These are phyloP conservation scores for Atlantisia rogersi DNA, from an alignment of 2,113 vertebrate species.

Conservation along the genomic window DNA sequence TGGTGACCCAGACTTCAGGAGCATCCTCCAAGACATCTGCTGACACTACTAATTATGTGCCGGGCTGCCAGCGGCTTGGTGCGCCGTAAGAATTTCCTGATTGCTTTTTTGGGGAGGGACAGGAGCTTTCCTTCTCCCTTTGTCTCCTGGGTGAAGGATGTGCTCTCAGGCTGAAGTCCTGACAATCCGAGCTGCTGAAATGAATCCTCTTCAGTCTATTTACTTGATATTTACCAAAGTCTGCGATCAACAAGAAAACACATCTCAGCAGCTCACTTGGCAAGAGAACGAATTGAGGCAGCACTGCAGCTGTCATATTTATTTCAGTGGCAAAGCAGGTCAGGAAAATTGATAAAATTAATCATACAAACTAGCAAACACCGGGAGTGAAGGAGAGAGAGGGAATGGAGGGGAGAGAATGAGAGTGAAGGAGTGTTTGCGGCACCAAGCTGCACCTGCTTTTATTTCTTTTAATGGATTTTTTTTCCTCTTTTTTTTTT, in stretches of 20 bases:
- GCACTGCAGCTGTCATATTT: slow-evolving; percentile 79
- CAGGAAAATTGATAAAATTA: slow-evolving; percentile 85
- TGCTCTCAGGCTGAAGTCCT: slow-evolving; percentile 51
- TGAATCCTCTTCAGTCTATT: slow-evolving; percentile 75
- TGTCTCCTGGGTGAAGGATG: slow-evolving; percentile 14
- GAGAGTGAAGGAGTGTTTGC: slow-evolving; percentile 72
- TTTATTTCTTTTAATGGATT: slow-evolving; percentile 75
- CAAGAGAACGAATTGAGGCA: slow-evolving; percentile 78
- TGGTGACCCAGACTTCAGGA: background rate
- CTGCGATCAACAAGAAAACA: slow-evolving; percentile 75
- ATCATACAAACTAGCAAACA: slow-evolving; percentile 83
- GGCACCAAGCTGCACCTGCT: slow-evolving; percentile 75
- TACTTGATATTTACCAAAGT: slow-evolving; percentile 77
- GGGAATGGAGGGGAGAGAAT: slow-evolving; percentile 59
- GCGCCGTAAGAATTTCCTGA: background rate
- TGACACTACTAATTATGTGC: background rate
- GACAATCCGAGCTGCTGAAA: slow-evolving; percentile 68
- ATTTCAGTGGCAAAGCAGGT: slow-evolving; percentile 82
- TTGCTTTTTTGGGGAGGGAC: slow-evolving; percentile 44
- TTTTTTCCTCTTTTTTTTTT: slow-evolving; percentile 52
- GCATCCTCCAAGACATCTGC: background rate
- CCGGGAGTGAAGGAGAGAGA: slow-evolving; percentile 72
- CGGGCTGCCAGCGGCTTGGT: background rate
- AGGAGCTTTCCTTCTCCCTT: slow-evolving; percentile 35
- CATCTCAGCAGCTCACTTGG: slow-evolving; percentile 78